A percentile compares a stretch with the other conserved stretches of the same genome.
These are phyloP conservation scores for Mormoops blainvillei DNA, from an alignment of 2,113 vertebrate species.

Conservation along the genomic window DNA sequence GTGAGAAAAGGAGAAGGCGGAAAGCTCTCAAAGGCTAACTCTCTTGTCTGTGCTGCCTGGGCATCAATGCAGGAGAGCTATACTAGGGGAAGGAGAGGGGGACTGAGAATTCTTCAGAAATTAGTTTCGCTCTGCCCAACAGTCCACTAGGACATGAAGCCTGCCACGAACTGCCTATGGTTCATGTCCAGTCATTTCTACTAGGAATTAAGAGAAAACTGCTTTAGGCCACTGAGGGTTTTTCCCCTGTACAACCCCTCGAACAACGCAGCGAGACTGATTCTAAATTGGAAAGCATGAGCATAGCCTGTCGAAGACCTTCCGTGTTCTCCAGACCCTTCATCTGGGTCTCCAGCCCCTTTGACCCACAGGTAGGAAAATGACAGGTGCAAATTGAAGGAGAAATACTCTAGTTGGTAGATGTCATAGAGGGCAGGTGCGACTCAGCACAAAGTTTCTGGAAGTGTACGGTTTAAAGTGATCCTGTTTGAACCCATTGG, in stretches of 20 bases:
- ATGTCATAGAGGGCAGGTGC: constrained; percentile 42
- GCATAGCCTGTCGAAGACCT: background rate
- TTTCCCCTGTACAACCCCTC: background rate
- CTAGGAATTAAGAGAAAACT: constrained; percentile 27
- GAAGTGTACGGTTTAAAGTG: constrained; percentile 24
- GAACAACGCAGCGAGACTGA: background rate
- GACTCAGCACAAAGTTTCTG: constrained; percentile 49
- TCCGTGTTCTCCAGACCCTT: background rate
- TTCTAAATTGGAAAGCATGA: background rate
- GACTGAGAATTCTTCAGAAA: background rate
- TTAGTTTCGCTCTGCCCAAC: background rate
- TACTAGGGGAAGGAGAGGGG: background rate
- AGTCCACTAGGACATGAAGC: background rate
- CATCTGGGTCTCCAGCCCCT: background rate
- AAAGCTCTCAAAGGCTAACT: background rate
- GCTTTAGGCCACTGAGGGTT: background rate
- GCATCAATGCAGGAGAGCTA: background rate
- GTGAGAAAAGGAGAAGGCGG: background rate
- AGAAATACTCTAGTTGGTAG: constrained; percentile 23
- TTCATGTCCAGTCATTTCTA: background rate
- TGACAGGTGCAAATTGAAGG: constrained; percentile 58
- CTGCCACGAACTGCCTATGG: background rate
- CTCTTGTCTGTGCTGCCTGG: background rate
- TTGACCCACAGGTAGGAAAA: constrained; percentile 30
- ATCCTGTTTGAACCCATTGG: background rate